Evolutionary conservation across 1,140 invertebrate species (phyloP), one percentile per base, ranked within the genome.

Genomic region (Phenacoccus solenopsis): DNA sequence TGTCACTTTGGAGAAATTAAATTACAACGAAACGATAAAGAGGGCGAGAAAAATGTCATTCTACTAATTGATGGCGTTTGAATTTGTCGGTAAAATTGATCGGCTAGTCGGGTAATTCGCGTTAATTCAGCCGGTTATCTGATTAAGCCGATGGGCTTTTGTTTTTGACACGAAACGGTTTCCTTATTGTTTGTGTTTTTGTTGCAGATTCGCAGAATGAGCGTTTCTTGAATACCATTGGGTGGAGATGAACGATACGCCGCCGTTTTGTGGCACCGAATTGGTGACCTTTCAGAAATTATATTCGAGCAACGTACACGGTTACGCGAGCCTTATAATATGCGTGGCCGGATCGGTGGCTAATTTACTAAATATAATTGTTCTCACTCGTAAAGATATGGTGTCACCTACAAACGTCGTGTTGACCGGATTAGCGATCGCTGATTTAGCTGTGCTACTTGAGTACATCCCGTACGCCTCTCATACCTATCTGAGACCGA

Each of bases 331-430:
- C 72, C 76, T 93, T 1, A 72, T 87, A 1, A 91, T 98, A 49
- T 98, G 96, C 78, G 82, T 91, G 21, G 90, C 96, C 75, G 96
- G 96, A 49, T 91, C 92, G 2, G 84, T 96, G 16, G 91, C 94
- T 61, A 98, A 98, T 78, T 84, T 90, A 0, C 84, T 98, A 70
- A 98, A 97, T 80, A 94, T 98, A 38, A 87, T 90, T n/a, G 94
- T 98, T 3, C 80, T 98, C 22, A 94, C 94, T 0, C 85, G 93
- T 9, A 82, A 88, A 4, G 90, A 94, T 76, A 96, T 97, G 93
- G 80, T 83, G 61, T 90, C 93, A 1, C 92, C 94, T 0, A 96
- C 94, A 7, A 98, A 98, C 78, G 86, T 88, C 61, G 94, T 93
- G 75, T 82, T 88, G 1, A 95, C 92, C 0, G 93, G 90, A 7